Percentiles rank a stretch among this genome's conserved stretches.
Evolutionary conservation across 2,888 invertebrate species (phyloP).

Genomic region (Physocephala rufipes): DNA sequence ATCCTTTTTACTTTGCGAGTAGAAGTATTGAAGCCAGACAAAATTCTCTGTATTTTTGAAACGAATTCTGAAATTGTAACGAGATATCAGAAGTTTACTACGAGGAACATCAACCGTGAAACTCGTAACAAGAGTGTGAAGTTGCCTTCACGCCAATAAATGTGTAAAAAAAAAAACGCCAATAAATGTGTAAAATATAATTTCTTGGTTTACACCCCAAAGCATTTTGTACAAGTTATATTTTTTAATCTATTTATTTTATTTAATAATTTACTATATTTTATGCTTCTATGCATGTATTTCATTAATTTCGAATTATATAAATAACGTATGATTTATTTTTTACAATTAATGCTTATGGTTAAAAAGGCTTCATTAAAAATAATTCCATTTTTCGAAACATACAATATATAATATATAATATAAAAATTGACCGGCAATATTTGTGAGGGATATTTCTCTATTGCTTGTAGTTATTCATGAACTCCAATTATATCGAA

Average conservation of each 20-base stretch:
- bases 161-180: too few relatives aligned
- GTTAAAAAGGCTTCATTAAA: slow-evolving; percentile 28
- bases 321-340: slow-evolving; percentile 27
- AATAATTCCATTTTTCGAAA: slow-evolving; percentile 23
- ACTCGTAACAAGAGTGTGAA: too few relatives aligned
- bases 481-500: slow-evolving; percentile 2
- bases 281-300: slow-evolving; percentile 1
- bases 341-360: slow-evolving; percentile 32
- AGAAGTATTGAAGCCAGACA: too few relatives aligned
- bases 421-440: slow-evolving; percentile 36
- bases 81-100: too few relatives aligned
- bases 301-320: slow-evolving; percentile 25
- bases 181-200: too few relatives aligned
- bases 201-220: too few relatives aligned
- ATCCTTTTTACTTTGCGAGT: too few relatives aligned
- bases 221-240: background rate
- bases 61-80: too few relatives aligned
- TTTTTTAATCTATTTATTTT: background rate
- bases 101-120: too few relatives aligned
- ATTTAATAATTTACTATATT: slow-evolving; percentile 9
- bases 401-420: slow-evolving; percentile 9
- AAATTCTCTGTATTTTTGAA: too few relatives aligned
- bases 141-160: too few relatives aligned
- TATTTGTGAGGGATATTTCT: slow-evolving; percentile 25
- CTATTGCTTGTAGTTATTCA: slow-evolving; percentile 31